phyloP scores from a whole-genome alignment of 2,113 vertebrate genomes.

The Nematolebias whitei region DNA sequence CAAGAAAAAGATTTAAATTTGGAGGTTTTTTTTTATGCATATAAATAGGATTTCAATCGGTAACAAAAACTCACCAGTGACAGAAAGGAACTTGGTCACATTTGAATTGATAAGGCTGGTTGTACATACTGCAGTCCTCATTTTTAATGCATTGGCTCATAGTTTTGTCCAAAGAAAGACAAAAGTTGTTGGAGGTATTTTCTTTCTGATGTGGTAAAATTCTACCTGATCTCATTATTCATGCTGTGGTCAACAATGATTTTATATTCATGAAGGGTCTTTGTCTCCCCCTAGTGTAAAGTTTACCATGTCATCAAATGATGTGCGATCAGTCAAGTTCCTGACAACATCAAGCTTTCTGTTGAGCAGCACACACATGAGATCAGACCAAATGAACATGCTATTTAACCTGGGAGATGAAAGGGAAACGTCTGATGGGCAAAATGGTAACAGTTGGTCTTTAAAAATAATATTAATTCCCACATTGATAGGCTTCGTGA shows the following conservation, averaged over 20 bases:
- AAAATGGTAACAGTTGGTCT: no score
- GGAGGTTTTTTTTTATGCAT: background rate
- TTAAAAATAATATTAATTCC: no score
- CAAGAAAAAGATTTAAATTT: slow-evolving; percentile 21
- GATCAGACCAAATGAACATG: background rate
- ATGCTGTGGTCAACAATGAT: slow-evolving; percentile 1
- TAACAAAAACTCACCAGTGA: background rate
- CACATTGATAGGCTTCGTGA: slow-evolving; percentile 4
- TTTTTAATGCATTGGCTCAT: no score
- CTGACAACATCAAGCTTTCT: slow-evolving; percentile 1
- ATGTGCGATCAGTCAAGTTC: slow-evolving; percentile 25
- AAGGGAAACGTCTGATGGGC: no score
- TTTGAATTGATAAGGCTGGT: background rate
- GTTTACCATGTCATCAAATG: slow-evolving; percentile 40
- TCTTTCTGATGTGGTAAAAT: slow-evolving; percentile 12
- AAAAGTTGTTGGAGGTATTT: slow-evolving; percentile 1
- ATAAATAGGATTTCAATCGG: background rate
- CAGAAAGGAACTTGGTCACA: background rate
- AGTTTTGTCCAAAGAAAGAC: background rate
- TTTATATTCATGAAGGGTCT: slow-evolving; percentile 59
- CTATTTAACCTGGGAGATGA: background rate
- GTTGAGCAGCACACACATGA: background rate
- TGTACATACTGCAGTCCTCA: background rate
- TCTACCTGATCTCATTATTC: slow-evolving; percentile 35
- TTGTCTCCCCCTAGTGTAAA: slow-evolving; percentile 78